Conservation (phyloP, 2,113 vertebrate species). For the Prochilodus magdalenae region DNA sequence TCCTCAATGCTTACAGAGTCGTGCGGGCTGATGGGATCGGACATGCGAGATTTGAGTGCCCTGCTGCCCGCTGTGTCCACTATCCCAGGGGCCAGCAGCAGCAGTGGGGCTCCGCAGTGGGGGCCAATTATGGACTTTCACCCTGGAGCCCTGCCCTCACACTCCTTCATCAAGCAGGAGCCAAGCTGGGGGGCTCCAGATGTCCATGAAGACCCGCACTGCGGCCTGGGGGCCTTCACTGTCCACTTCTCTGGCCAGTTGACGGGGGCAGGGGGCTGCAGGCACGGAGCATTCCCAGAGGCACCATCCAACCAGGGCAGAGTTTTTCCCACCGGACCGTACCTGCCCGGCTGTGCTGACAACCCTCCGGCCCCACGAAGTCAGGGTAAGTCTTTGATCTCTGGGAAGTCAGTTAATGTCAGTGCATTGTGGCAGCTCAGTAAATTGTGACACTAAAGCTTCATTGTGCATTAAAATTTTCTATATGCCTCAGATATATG, state of each 20-base stretch:
- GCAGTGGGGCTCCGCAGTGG: slow-evolving; percentile 88
- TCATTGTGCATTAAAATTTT: no score
- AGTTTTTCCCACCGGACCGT: slow-evolving; percentile 88
- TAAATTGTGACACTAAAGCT: no score
- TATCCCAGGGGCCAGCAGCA: slow-evolving; percentile 81
- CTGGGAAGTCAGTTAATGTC: not conserved
- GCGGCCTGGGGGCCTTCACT: slow-evolving; percentile 92
- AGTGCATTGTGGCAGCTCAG: not conserved
- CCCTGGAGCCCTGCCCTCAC: slow-evolving; percentile 85
- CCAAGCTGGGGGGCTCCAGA: slow-evolving; percentile 89
- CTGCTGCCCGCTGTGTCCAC: slow-evolving; percentile 86
- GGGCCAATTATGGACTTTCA: slow-evolving; percentile 93
- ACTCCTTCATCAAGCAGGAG: slow-evolving; percentile 97
- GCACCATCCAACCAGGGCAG: slow-evolving; percentile 82
- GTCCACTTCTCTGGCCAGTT: slow-evolving; percentile 96
- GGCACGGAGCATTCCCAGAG: slow-evolving; percentile 87
- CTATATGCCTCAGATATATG: not conserved
- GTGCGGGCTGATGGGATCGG: slow-evolving; percentile 86
- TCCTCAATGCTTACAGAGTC: slow-evolving; percentile 73
- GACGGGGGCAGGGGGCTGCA: slow-evolving; percentile 89
- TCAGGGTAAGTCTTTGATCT: slow-evolving; percentile 82
- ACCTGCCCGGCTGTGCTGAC: slow-evolving; percentile 90
- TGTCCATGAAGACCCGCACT: slow-evolving; percentile 89
- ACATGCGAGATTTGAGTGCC: slow-evolving; percentile 88
- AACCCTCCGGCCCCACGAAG: slow-evolving; percentile 84